These are phyloP conservation scores for Epinephelus awoara DNA, from an alignment of 2,797 vertebrate genomes.

Conservation along the genomic window DNA sequence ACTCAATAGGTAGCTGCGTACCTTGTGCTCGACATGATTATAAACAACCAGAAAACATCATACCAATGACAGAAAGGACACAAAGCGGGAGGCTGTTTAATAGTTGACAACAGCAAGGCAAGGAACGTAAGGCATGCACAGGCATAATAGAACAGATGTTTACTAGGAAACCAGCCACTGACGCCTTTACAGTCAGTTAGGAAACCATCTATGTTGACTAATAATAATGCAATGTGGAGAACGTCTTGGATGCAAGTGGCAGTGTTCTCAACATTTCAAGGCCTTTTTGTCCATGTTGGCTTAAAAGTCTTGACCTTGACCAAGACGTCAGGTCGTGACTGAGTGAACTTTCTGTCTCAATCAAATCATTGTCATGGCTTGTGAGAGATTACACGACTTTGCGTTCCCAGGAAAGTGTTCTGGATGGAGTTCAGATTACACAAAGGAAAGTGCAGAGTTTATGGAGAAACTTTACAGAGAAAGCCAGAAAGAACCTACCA, in stretches of 20 bases:
- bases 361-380: constrained; percentile 11
- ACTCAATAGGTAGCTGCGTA: background rate
- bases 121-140: background rate
- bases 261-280: background rate
- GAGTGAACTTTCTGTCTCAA: constrained; percentile 23
- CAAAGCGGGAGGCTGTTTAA: background rate
- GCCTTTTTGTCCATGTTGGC: background rate
- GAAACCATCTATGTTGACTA: no score
- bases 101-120: background rate
- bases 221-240: no score
- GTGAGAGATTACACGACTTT: background rate
- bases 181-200: background rate
- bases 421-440: background rate
- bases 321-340: background rate
- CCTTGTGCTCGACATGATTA: background rate
- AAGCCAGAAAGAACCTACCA: background rate
- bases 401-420: background rate
- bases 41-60: background rate
- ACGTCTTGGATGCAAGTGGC: no score
- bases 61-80: background rate
- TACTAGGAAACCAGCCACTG: background rate
- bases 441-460: background rate
- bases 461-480: background rate
- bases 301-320: background rate
- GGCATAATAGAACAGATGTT: background rate